Evolutionary conservation across 2,113 vertebrate species (phyloP).

Genomic region (Antennarius striatus): DNA sequence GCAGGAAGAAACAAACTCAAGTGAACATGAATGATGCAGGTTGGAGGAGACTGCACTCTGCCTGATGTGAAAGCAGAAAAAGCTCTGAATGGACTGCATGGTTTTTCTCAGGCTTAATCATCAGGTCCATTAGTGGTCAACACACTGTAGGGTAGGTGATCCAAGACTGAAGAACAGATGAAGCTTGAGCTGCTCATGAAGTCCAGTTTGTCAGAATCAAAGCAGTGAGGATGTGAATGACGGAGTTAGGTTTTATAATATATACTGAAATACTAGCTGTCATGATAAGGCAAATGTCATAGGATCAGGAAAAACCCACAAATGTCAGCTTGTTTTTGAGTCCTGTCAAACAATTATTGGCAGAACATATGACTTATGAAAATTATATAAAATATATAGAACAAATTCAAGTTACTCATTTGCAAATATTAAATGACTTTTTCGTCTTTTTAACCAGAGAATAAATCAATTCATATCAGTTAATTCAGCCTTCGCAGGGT

Average conservation of each 20-base stretch:
- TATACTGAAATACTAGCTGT: neutral
- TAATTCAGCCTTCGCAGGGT: too few relatives aligned
- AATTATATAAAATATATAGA: too few relatives aligned
- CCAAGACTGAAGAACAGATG: neutral
- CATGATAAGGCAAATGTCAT: neutral
- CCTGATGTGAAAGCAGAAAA: conserved; percentile 26
- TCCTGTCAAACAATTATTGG: too few relatives aligned
- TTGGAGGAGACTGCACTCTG: conserved; percentile 16
- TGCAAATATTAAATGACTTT: too few relatives aligned
- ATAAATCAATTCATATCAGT: too few relatives aligned
- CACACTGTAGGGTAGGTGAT: neutral
- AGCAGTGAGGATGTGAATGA: neutral
- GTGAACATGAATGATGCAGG: conserved; percentile 20
- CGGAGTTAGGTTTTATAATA: neutral
- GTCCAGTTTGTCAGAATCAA: neutral
- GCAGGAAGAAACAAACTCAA: conserved; percentile 22
- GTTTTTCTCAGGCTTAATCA: conserved; percentile 1
- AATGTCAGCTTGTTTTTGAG: neutral
- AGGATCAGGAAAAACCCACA: neutral
- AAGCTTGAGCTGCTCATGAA: neutral
- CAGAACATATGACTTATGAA: too few relatives aligned
- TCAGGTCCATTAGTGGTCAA: conserved; percentile 13
- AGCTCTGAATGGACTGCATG: conserved; percentile 5
- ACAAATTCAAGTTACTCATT: too few relatives aligned
- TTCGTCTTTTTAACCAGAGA: too few relatives aligned